Evolutionary conservation across 2,797 vertebrate species (phyloP), one percentile per base, ranked within the genome.

Genomic region (Monodelphis domestica): DNA sequence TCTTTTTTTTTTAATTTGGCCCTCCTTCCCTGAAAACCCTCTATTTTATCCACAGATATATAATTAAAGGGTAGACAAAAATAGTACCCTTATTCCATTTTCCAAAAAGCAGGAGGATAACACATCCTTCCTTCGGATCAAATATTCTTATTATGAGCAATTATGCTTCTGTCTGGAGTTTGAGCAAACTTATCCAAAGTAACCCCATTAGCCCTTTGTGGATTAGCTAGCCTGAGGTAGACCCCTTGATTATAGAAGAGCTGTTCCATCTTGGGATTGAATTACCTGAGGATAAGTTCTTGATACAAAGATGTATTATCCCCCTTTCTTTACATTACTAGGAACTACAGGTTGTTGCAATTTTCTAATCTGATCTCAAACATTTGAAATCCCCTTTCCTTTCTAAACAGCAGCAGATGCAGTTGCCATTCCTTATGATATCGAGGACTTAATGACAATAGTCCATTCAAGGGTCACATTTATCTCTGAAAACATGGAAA

Each of bases 281-380:
- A 45, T 70, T 78, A 50, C 1, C 38, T 1, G 21, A 45, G 38
- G 70, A 9, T 50, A 38, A 70, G 38, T 38, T 70, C 21, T 38
- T 21, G 9, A 24, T 38, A 38, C 70, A 38, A 70, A 70, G n/a
- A 38, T 70, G n/a, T 17, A 38, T 17, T 38, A 24, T 70, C n/a
- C n/a, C 21, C 57, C 7, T 50, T 84, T 50, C 38, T 84, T 78
- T 50, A 84, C 38, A 9, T 84, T 84, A 3, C 21, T 45, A 26
- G 70, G 21, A 26, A 84, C 21, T 50, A 45, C 17, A 21, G 21
- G 24, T 24, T 28, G 21, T 38, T 84, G 5, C 7, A 29, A 51
- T 26, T 94, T 91, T 91, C 1, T 89, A 88, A 94, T 94, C 4
- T 90, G 15, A 50, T 93, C 11, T 90, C 12, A 90, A 45, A 89